A percentile compares a stretch with the other conserved stretches of the same genome.
Conservation (phyloP, 2,888 invertebrate species). For the Prostheceraeus crozeri region DNA sequence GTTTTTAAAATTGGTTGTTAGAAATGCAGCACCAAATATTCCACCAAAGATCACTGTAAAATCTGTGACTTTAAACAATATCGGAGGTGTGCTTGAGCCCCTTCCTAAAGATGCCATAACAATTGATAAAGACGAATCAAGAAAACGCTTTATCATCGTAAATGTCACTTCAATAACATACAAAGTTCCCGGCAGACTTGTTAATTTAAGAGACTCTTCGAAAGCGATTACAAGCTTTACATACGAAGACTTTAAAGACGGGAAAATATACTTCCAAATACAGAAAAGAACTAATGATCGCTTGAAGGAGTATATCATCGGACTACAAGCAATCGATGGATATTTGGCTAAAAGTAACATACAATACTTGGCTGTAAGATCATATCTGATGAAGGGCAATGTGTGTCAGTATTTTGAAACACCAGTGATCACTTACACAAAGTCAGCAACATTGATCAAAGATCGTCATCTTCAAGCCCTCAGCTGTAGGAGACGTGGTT, state of each 20-base stretch:
- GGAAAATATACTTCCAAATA: slow-evolving; percentile 32
- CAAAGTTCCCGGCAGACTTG: background rate
- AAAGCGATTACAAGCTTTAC: slow-evolving; percentile 29
- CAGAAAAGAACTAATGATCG: too few species aligned
- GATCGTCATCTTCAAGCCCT: too few species aligned
- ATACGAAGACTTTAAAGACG: slow-evolving; percentile 19
- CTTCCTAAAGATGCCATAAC: slow-evolving; percentile 33
- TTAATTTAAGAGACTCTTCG: slow-evolving; percentile 33
- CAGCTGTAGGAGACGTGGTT: too few species aligned
- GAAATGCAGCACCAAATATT: slow-evolving; percentile 14
- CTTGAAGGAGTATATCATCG: too few species aligned
- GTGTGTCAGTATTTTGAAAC: slow-evolving; percentile 11
- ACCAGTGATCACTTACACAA: slow-evolving; percentile 24
- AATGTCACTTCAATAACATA: slow-evolving; percentile 1
- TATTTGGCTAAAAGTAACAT: too few species aligned
- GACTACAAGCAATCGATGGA: too few species aligned
- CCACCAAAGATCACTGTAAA: slow-evolving; percentile 15
- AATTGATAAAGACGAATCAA: slow-evolving; percentile 24
- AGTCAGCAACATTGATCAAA: background rate
- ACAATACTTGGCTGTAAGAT: too few species aligned
- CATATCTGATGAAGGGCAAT: too few species aligned
- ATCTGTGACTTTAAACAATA: slow-evolving; percentile 20
- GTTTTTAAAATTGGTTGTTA: slow-evolving; percentile 1
- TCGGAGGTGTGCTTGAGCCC: slow-evolving; percentile 29
- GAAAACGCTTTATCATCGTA: slow-evolving; percentile 13